Conservation (phyloP, 2,888 invertebrate genomes). For the Drosophila testacea region DNA sequence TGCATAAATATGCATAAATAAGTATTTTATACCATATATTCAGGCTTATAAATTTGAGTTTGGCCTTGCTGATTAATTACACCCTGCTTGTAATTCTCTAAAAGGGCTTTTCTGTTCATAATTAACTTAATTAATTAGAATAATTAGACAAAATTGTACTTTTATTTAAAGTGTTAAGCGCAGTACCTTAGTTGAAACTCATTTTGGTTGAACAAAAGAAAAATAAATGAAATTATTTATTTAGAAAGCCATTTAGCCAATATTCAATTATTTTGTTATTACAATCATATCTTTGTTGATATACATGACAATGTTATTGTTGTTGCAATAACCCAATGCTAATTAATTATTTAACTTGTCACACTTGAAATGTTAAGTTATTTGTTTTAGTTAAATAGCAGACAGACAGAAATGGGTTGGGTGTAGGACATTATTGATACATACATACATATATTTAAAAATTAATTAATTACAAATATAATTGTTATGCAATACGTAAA, state of each 20-base stretch:
- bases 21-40: constrained; percentile 6
- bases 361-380: not conserved
- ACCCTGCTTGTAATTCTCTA: constrained; percentile 9
- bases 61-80: constrained; percentile 41
- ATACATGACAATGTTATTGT: constrained; percentile 7
- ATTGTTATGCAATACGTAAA: not conserved
- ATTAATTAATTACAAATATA: constrained; percentile 3
- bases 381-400: constrained; percentile 1
- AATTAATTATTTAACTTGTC: constrained; percentile 13
- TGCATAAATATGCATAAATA: not conserved
- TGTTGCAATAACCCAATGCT: not conserved
- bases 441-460: not conserved
- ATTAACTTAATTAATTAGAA: constrained; percentile 48
- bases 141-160: constrained; percentile 19
- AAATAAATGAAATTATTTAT: constrained; percentile 2
- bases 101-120: constrained; percentile 50
- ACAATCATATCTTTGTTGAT: not conserved
- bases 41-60: constrained; percentile 39
- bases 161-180: not conserved
- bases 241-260: not conserved
- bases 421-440: not conserved
- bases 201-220: not conserved
- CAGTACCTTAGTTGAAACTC: not conserved
- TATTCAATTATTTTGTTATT: not conserved
- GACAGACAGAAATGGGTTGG: not conserved